Base-by-base conservation (phyloP, 2,113 vertebrate genomes). In the Malurus cyaneus region DNA sequence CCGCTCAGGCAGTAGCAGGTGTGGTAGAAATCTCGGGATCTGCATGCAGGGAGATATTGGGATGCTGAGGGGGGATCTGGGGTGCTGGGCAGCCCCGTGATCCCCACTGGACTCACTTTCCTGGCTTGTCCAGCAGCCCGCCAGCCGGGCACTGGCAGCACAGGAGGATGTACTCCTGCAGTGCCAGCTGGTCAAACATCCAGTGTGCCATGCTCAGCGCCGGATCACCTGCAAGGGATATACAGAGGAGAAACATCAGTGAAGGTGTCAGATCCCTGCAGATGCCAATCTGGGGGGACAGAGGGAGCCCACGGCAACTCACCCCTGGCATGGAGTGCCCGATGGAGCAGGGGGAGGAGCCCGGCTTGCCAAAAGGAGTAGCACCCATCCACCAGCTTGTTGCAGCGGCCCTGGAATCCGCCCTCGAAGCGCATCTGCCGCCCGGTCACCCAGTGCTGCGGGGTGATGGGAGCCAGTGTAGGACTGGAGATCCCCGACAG, bases 361-460 rank as follows among this genome's bases (percentile, higher is more conserved):
- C 99, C 99, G 0, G 99, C 99, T 97, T 99, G 99, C 99, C 99
- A 99, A 97, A 99, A 99, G 29, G 99, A 99, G 96, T 99, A 99
- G 97, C 99, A 99, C 65, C 99, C 99, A 1, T 99, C 99, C 97
- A 99, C 99, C 97, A 99, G 98, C 96, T 99, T 99, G 93, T 99
- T 99, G 86, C 99, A 99, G 89, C 99, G 99, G 17, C 99, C 99
- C 93, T 99, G 99, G 97, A 99, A 99, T 19, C 99, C 99, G 0
- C 99, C 99, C 97, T 99, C 99, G 5, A 99, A 99, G 4, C 98
- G 96, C 99, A 99, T 99, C 97, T 99, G 99, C 88, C 98, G 98
- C 95, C 98, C 96, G 3, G 99, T 98, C 84, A 99, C 99, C 99
- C 99, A 99, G 92, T 98, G 97, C 99, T 99, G 96, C 1, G 10